These are phyloP conservation scores for Nibea albiflora DNA, from an alignment of 2,113 vertebrate species.

Conservation along the genomic window DNA sequence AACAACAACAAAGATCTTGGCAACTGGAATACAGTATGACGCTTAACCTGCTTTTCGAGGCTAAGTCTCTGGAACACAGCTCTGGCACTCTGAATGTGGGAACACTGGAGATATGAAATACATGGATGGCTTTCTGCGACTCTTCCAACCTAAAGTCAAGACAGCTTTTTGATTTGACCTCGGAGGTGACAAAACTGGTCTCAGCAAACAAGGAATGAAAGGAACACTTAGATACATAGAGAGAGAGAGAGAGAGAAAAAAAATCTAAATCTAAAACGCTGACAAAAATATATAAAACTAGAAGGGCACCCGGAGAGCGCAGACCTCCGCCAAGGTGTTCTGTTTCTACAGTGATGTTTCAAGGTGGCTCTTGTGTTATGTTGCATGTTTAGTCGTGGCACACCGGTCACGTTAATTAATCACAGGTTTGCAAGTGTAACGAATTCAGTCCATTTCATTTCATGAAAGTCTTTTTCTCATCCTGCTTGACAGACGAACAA, in stretches of 20 bases:
- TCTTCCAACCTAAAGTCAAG: constrained; percentile 1
- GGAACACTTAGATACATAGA: constrained; percentile 62
- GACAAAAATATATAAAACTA: constrained; percentile 78
- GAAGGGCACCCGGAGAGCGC: no score
- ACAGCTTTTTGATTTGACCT: constrained; percentile 35
- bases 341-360: no score
- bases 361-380: no score
- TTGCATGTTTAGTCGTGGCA: no score
- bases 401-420: no score
- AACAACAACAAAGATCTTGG: constrained; percentile 63
- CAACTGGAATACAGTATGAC: constrained; percentile 64
- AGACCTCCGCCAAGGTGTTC: no score
- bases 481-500: no score
- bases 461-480: no score
- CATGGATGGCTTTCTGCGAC: constrained; percentile 12
- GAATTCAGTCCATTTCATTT: no score
- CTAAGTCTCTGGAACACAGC: constrained; percentile 54
- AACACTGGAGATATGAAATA: constrained; percentile 42
- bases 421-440: no score
- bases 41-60: constrained; percentile 39
- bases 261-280: constrained; percentile 62
- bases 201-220: constrained; percentile 64
- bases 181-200: constrained; percentile 45
- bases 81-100: constrained; percentile 63
- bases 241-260: constrained; percentile 22